Conservation (phyloP, 2,797 vertebrate genomes). For the Coluber constrictor region DNA sequence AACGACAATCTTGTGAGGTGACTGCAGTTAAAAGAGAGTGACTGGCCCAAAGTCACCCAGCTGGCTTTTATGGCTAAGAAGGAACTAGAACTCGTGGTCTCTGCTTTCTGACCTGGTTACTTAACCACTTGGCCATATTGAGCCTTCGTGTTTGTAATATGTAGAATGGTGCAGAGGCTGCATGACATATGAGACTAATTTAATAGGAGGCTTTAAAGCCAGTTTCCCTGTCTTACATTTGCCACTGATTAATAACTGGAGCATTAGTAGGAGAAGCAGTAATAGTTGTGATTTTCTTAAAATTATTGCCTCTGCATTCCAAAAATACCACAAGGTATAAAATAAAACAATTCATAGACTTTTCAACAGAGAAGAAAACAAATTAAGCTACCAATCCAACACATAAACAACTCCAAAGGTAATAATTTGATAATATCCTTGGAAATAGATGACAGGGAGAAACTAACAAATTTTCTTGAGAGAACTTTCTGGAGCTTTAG, state of each 20-base stretch:
- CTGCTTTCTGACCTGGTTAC: too few relatives aligned
- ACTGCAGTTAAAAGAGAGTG: too few relatives aligned
- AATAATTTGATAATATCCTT: not conserved
- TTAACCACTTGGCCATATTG: too few relatives aligned
- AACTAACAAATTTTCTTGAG: not conserved
- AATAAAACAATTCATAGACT: not conserved
- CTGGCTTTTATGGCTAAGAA: too few relatives aligned
- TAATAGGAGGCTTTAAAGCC: not conserved
- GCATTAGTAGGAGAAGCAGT: not conserved
- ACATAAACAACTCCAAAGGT: not conserved
- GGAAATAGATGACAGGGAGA: not conserved
- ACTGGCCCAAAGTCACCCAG: too few relatives aligned
- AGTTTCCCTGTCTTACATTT: not conserved
- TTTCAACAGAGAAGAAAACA: not conserved
- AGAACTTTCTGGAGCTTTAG: not conserved
- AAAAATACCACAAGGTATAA: not conserved
- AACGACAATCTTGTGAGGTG: too few relatives aligned
- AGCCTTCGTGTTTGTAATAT: too few relatives aligned
- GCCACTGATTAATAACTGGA: not conserved
- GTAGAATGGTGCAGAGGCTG: not conserved
- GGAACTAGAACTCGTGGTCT: too few relatives aligned
- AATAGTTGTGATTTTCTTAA: not conserved
- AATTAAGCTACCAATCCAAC: not conserved
- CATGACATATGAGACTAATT: not conserved
- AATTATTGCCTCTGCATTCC: not conserved